Percentiles rank a stretch among this genome's conserved stretches.
Conservation (phyloP, 2,888 invertebrate genomes). For the Tromatobia lineatoria region DNA sequence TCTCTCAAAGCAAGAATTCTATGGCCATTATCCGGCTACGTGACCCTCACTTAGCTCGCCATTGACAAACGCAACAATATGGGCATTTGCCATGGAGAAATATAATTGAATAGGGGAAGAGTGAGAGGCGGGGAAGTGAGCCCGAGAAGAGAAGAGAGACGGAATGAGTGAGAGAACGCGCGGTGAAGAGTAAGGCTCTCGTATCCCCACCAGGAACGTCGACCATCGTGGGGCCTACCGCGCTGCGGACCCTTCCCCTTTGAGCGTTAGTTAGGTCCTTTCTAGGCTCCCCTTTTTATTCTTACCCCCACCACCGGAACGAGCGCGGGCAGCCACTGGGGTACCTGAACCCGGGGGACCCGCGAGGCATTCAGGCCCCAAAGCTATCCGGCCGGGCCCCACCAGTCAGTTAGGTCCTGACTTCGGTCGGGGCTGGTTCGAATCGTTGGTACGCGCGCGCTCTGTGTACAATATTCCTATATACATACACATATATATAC, state of each 20-base stretch:
- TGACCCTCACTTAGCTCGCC: constrained; percentile 84
- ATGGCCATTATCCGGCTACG: constrained; percentile 81
- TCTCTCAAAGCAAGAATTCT: constrained; percentile 76
- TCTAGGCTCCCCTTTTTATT: constrained; percentile 84
- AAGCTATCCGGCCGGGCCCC: constrained; percentile 75
- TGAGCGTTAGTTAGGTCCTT: constrained; percentile 83
- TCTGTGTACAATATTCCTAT: constrained; percentile 16
- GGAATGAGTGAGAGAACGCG: constrained; percentile 38
- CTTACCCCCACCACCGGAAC: constrained; percentile 72
- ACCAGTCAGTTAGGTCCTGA: constrained; percentile 84
- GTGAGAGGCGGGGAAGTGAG: constrained; percentile 72
- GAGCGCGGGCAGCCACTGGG: constrained; percentile 70
- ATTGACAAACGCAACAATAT: constrained; percentile 85
- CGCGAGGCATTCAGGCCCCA: constrained; percentile 81
- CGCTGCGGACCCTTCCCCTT: constrained; percentile 79
- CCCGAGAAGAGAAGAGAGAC: constrained; percentile 32
- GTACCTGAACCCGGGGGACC: constrained; percentile 81
- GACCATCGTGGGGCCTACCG: constrained; percentile 64
- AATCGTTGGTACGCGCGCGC: constrained; percentile 49
- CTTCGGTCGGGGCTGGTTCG: constrained; percentile 83
- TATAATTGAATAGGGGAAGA: constrained; percentile 83
- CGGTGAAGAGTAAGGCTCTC: constrained; percentile 23
- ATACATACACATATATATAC: constrained; percentile 13
- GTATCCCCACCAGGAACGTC: constrained; percentile 62
- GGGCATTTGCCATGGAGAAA: constrained; percentile 85